Base-by-base conservation (phyloP, 2,888 invertebrate genomes). In the Thumatha senex region DNA sequence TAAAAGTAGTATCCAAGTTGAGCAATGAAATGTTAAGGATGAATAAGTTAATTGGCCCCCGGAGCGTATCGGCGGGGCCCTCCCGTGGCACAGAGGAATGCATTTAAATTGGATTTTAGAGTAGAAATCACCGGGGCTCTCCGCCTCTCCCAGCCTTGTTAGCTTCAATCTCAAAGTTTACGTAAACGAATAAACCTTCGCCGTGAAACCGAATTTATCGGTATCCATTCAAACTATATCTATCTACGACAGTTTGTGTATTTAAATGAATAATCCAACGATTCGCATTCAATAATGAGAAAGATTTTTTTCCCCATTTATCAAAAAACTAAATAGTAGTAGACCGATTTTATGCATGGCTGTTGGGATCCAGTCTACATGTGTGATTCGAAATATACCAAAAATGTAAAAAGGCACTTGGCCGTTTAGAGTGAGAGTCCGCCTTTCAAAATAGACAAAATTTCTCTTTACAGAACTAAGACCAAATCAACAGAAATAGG, bases 41-140 rank as follows among this genome's bases (percentile, higher is more conserved):
- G 90, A 89, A 90, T 90, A 90, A 89, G 89, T 89, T 91, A 91
- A 91, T 90, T 90, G 90, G 84, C 76, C 90, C 84, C 88, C 67
- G 77, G 85, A 86, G 89, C 83, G 88, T 89, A 90, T 89, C 89
- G 89, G 79, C 80, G 81, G 77, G 71, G 72, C 80, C 81, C 86
- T 86, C 86, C 88, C 86, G 89, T 80, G 90, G 87, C 89, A 84
- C 89, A 89, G 89, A 89, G 91, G 90, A 91, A 91, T 91, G 90
- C 91, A 91, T 91, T 91, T 91, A 91, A 91, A 91, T 91, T 90
- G 90, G 90, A 89, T 90, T 91, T 90, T 91, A 90, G 91, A 90
- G 89, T 86, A 88, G 89, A 89, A 91, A 91, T 90, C 90, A 89
- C 88, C 84, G 84, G 76, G 80, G 83, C 74, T 73, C 80, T 73